A percentile compares a stretch with the other conserved stretches of the same genome.
phyloP scores from a whole-genome alignment of 2,888 invertebrate species.

The Conops quadrifasciatus region DNA sequence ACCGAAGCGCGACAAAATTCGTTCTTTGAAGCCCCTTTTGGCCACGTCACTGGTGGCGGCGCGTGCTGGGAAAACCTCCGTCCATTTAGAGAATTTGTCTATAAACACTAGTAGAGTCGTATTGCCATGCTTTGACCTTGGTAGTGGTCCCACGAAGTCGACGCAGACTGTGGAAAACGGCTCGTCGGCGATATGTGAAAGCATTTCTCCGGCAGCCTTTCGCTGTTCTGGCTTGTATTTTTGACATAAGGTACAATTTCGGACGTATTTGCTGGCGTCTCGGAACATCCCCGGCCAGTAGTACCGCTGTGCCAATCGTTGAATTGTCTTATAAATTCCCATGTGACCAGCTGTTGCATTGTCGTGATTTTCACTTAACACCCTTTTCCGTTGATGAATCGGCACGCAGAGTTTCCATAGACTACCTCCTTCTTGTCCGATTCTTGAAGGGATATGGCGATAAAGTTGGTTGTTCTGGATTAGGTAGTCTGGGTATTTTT shows the following conservation, averaged over 20 bases:
- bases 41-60: background rate
- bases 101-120: background rate
- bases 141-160: constrained; percentile 22
- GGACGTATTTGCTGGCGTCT: constrained; percentile 1
- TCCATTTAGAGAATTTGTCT: constrained; percentile 18
- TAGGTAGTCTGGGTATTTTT: background rate
- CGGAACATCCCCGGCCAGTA: constrained; percentile 20
- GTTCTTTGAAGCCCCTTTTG: background rate
- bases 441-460: background rate
- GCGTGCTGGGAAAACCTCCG: background rate
- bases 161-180: background rate
- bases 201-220: background rate
- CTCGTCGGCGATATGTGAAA: background rate
- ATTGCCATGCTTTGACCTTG: constrained; percentile 13
- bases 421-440: background rate
- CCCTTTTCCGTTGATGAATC: background rate
- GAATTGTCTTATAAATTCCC: constrained; percentile 8
- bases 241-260: background rate
- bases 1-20: constrained; percentile 8
- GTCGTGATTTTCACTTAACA: too few species aligned
- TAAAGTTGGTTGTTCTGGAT: background rate
- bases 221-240: background rate
- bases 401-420: constrained; percentile 26
- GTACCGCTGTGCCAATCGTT: background rate
- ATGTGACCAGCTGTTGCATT: too few species aligned